Percentiles rank a stretch among this genome's conserved stretches.
These are phyloP conservation scores for Cephus nigrinus DNA, from an alignment of 2,888 invertebrate genomes.

Conservation along the genomic window DNA sequence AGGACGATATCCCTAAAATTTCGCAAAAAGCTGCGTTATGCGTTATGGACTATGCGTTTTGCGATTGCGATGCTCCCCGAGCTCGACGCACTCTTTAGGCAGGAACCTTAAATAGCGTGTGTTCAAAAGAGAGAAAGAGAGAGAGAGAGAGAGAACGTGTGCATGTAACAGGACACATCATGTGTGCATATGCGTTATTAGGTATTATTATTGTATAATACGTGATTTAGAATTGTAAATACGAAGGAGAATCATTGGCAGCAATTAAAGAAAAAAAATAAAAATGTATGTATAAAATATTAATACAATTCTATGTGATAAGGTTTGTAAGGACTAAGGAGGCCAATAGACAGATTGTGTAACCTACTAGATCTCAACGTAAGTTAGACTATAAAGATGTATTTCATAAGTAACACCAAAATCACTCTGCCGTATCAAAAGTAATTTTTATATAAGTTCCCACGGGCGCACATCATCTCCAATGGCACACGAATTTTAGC, in stretches of 20 bases:
- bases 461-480: slow-evolving; percentile 62
- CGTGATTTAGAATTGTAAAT: slow-evolving; percentile 61
- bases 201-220: slow-evolving; percentile 60
- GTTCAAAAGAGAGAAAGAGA: slow-evolving; percentile 19
- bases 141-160: slow-evolving; percentile 16
- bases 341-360: slow-evolving; percentile 56
- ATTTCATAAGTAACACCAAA: slow-evolving; percentile 64
- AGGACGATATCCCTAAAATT: not conserved
- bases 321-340: slow-evolving; percentile 58
- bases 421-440: slow-evolving; percentile 60
- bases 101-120: not conserved
- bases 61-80: not conserved
- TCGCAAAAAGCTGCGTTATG: not conserved
- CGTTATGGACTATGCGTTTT: not conserved
- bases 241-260: slow-evolving; percentile 52
- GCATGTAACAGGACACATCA: slow-evolving; percentile 10
- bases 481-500: slow-evolving; percentile 58
- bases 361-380: slow-evolving; percentile 64
- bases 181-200: slow-evolving; percentile 28
- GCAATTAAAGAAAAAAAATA: slow-evolving; percentile 34
- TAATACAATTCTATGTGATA: slow-evolving; percentile 41
- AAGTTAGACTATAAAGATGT: slow-evolving; percentile 44
- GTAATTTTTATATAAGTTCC: slow-evolving; percentile 64
- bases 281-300: slow-evolving; percentile 50
- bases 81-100: not conserved